Evolutionary conservation across 2,113 vertebrate species (phyloP), one percentile per base, ranked within the genome.

Genomic region (Macroglossus sobrinus): DNA sequence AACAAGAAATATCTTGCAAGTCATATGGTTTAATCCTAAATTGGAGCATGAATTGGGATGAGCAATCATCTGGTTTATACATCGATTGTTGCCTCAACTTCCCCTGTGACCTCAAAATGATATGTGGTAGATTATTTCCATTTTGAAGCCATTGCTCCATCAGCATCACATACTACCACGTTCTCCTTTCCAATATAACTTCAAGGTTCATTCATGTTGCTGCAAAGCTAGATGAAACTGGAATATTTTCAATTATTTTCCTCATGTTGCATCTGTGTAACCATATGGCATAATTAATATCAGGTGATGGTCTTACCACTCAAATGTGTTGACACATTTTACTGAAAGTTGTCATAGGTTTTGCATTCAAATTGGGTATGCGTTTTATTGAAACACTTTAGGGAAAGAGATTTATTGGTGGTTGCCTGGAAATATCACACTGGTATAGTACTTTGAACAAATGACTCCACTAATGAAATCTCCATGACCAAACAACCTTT

Each of bases 331-430:
- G 45, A 76, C 59, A 61, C 35, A 64, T 84, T 90, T 95, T 89
- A 53, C 28, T 59, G 47, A 92, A 95, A 92, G 21, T 57, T 55
- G 1, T 76, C 76, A 82, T 61, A n/a, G 35, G 22, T 57, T 89
- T 97, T 97, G 45, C 64, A 68, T 93, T 95, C 84, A 88, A 88
- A 74, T n/a, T 40, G 57, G 22, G 38, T 71, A 13, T 97, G 35
- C 2, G 2, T 88, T 92, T 93, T 63, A 80, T 69, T 9, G 3
- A 87, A 90, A 88, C 21, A 33, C 50, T 84, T 40, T 38, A 57
- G 28, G 75, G 55, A 96, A 95, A 82, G 57, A 16, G 38, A 89
- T 35, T 96, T 79, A 38, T 26, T 61, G 66, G 59, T 92, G 50
- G 1, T 64, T 72, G 66, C n/a, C 79, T 90, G 40, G 81, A 78